Conservation (phyloP, 2,888 invertebrate genomes). For the Sinhomidia bicolor region DNA sequence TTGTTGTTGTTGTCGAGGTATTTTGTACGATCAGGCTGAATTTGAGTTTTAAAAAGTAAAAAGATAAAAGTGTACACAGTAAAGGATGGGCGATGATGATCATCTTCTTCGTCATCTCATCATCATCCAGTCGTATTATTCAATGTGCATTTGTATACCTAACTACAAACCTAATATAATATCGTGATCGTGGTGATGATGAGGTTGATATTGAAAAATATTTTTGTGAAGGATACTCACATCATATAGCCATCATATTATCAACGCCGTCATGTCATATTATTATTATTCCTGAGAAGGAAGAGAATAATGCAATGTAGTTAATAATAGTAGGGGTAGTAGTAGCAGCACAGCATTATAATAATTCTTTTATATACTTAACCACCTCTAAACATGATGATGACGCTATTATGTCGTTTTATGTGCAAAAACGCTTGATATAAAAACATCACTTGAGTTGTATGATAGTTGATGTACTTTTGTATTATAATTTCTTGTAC, state of each 20-base stretch:
- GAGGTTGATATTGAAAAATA: conserved; percentile 51
- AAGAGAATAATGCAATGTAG: neutral
- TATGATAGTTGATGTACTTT: neutral
- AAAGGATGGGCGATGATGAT: conserved; percentile 56
- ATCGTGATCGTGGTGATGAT: neutral
- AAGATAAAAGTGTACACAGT: neutral
- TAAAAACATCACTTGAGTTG: neutral
- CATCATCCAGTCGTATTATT: neutral
- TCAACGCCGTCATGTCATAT: conserved; percentile 13
- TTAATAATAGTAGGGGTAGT: neutral
- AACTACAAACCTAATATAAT: neutral
- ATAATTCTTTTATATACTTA: neutral
- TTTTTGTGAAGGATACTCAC: conserved; percentile 40
- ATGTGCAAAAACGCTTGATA: neutral
- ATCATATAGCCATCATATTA: conserved; percentile 19
- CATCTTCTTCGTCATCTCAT: neutral
- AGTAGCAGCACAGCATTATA: neutral
- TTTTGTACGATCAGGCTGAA: neutral
- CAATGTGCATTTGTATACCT: neutral
- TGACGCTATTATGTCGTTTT: neutral
- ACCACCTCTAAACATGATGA: conserved; percentile 30
- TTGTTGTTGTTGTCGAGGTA: neutral
- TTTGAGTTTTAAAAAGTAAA: conserved; percentile 4
- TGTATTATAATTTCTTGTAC: neutral
- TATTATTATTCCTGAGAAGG: neutral